phyloP scores from a whole-genome alignment of 2,113 vertebrate species.

The Mohoua ochrocephala region DNA sequence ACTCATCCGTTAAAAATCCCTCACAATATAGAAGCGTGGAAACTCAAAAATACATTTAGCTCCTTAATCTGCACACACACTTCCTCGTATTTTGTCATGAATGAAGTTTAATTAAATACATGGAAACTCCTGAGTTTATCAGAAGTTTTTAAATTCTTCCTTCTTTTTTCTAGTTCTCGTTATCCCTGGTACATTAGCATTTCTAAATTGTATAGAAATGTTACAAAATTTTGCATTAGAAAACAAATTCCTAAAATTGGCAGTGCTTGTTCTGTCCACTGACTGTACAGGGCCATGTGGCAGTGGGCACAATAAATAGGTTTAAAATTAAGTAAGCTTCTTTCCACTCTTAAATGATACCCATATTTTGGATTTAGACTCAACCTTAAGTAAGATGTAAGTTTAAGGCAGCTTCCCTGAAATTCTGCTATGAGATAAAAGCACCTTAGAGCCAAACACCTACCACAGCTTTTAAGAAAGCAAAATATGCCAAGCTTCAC shows the following conservation, averaged over 20 bases:
- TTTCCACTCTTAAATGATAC: background rate
- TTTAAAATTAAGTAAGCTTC: background rate
- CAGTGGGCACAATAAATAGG: background rate
- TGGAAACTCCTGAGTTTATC: background rate
- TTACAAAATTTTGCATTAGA: background rate
- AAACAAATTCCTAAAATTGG: background rate
- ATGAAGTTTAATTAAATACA: background rate
- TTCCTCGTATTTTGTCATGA: background rate
- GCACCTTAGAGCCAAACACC: background rate
- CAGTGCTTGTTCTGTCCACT: background rate
- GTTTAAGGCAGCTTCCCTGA: background rate
- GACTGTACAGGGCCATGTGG: background rate
- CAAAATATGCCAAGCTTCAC: background rate
- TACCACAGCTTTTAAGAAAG: background rate
- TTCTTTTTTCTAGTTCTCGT: background rate
- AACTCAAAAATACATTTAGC: background rate
- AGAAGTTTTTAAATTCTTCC: background rate
- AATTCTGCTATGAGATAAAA: background rate
- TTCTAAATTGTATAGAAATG: background rate
- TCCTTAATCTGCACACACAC: background rate
- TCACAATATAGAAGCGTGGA: background rate
- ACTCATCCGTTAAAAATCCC: background rate
- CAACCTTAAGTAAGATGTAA: background rate
- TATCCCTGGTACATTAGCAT: background rate
- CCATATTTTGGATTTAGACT: background rate